Evolutionary conservation across 1,140 invertebrate species (phyloP).

Genomic region (Drosophila prosaltans): DNA sequence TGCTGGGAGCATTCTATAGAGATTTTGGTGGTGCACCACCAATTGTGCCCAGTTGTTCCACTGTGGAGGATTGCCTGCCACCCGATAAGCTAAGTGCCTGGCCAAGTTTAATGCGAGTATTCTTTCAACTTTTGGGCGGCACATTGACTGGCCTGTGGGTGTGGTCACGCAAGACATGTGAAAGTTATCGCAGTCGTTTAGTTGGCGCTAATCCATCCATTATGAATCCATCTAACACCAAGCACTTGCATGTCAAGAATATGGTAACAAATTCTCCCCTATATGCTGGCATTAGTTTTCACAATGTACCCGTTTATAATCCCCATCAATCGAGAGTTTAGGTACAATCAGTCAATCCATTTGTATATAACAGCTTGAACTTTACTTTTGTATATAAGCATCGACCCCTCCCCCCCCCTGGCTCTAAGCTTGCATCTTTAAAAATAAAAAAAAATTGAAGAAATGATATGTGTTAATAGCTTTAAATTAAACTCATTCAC

Average conservation of each 20-base stretch:
- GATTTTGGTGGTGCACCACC: constrained; percentile 35
- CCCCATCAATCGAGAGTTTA: constrained; percentile 69
- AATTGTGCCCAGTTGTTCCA: constrained; percentile 84
- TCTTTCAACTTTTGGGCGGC: constrained; percentile 91
- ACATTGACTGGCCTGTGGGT: constrained; percentile 95
- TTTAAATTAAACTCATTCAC: constrained; percentile 37
- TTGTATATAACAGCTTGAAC: not conserved
- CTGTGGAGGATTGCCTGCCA: constrained; percentile 80
- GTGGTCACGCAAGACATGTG: constrained; percentile 94
- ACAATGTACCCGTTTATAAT: constrained; percentile 79
- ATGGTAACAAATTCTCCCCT: constrained; percentile 52
- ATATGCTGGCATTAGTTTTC: constrained; percentile 81
- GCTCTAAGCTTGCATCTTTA: constrained; percentile 47
- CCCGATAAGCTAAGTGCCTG: constrained; percentile 74
- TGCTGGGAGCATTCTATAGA: constrained; percentile 85
- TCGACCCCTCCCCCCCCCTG: not conserved
- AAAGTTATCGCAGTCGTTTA: constrained; percentile 76
- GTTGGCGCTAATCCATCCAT: constrained; percentile 33
- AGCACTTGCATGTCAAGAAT: constrained; percentile 74
- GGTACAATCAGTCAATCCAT: not conserved
- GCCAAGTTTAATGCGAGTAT: constrained; percentile 87
- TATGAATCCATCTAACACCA: constrained; percentile 54
- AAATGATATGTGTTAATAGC: constrained; percentile 78
- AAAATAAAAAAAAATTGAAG: constrained; percentile 24
- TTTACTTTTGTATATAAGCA: not conserved